A percentile compares a stretch with the other conserved stretches of the same genome.
Evolutionary conservation across 2,797 vertebrate genomes (phyloP).

Genomic region (Merluccius polli): DNA sequence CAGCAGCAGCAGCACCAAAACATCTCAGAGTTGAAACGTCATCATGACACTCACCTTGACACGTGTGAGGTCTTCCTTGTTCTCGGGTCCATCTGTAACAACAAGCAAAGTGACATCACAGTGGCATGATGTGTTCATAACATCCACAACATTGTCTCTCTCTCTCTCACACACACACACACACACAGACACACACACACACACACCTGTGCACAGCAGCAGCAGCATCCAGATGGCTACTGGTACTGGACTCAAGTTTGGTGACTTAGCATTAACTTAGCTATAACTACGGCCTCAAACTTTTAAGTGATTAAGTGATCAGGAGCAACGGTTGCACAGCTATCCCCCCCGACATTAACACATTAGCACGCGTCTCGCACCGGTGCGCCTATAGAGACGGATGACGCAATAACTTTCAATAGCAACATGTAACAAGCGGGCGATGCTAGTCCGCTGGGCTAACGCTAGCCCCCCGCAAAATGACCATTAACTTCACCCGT

Average conservation of each 20-base stretch:
- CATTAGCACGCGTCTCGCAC: no score
- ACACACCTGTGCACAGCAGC: no score
- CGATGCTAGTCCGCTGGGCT: constrained; percentile 28
- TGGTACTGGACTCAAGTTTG: no score
- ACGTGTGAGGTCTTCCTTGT: constrained; percentile 39
- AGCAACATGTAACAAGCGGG: constrained; percentile 4
- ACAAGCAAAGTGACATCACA: neutral
- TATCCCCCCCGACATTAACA: no score
- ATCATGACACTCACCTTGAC: constrained; percentile 53
- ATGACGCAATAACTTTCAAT: constrained; percentile 57
- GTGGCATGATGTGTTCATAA: neutral
- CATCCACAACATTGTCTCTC: no score
- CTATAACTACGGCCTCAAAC: no score
- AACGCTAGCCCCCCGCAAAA: constrained; percentile 46
- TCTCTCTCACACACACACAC: no score
- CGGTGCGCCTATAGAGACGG: neutral
- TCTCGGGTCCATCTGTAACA: constrained; percentile 59
- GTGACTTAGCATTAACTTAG: no score
- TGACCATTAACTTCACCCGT: neutral
- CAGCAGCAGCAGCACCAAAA: neutral
- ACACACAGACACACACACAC: no score
- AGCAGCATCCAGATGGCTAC: no score
- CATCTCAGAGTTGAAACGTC: constrained; percentile 6
- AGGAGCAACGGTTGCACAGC: neutral
- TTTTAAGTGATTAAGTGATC: neutral